Conservation (phyloP, 1,140 invertebrate species). For the Papilio glaucus region DNA sequence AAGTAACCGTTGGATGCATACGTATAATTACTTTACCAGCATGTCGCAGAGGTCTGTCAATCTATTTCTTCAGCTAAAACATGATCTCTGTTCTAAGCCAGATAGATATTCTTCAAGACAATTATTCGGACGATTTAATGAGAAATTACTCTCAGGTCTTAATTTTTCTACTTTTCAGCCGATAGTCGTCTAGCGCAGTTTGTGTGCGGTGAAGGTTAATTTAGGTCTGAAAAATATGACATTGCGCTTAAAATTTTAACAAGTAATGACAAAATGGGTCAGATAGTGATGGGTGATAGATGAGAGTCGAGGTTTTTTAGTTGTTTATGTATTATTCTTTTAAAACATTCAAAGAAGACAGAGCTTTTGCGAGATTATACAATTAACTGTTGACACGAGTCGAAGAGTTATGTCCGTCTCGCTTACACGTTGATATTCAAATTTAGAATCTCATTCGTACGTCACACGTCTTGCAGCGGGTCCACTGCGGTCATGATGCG, state of each 20-base stretch:
- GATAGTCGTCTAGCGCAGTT: too few relatives aligned
- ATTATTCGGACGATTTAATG: not conserved
- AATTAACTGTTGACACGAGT: slow-evolving; percentile 40
- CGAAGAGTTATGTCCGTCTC: slow-evolving; percentile 57
- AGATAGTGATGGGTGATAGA: too few relatives aligned
- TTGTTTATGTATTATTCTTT: not conserved
- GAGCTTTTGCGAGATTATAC: not conserved
- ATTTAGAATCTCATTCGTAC: slow-evolving; percentile 70
- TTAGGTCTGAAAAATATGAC: not conserved
- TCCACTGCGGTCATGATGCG: slow-evolving; percentile 44
- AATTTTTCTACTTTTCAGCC: too few relatives aligned
- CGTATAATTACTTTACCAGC: slow-evolving; percentile 1
- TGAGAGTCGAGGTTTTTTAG: not conserved
- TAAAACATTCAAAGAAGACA: not conserved
- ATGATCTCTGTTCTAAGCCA: not conserved
- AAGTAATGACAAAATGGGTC: too few relatives aligned
- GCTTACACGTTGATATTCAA: slow-evolving; percentile 72
- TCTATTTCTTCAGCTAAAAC: not conserved
- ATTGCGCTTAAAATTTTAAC: too few relatives aligned
- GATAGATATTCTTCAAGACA: not conserved
- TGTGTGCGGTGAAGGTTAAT: not conserved
- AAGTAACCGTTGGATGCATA: slow-evolving; percentile 4
- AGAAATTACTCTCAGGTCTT: too few relatives aligned
- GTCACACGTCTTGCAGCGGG: slow-evolving; percentile 65
- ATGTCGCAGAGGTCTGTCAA: not conserved